Evolutionary conservation across 2,113 vertebrate species (phyloP), one percentile per base, ranked within the genome.

Genomic region (Bostrychus sinensis): DNA sequence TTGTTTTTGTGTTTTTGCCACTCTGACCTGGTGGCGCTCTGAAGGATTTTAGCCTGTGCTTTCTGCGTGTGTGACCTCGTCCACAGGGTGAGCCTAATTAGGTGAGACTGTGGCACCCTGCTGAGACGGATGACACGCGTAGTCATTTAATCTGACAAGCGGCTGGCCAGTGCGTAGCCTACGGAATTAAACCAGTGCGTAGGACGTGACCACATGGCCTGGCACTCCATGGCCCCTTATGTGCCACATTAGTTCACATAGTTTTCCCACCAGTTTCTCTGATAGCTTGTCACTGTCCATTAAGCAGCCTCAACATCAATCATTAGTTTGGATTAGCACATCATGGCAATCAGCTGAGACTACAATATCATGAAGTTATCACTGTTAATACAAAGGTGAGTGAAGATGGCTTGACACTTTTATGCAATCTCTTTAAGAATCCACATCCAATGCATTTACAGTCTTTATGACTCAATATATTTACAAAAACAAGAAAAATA

Each of bases 101-200:
- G 62, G 56, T 46, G 73, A 46, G 74, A 81, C 77, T 62, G 72
- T 61, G 70, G 68, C 85, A 42, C 51, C 43, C 22, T 58, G 75
- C 77, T 76, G 65, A 75, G 78, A 59, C 68, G 69, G 74, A 65
- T 56, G 78, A 77, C 85, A 80, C 75, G 77, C 72, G 54, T 68
- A 61, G 62, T 76, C 43, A 36, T 74, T 77, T 86, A 88, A 85
- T 88, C 86, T 85, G 87, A 81, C 64, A 70, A 57, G 50, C 56
- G 46, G 39, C 67, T 57, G 71, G 23, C 55, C 14, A 38, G 43
- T 69, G 59, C 64, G 69, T 42, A 60, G 57, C 66, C 79, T 50
- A 54, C 66, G 79, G 61, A 83, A 75, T 81, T 69, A 76, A 74
- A 75, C 54, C 76, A 83, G 84, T 83, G 77, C 76, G 66, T 14